Percentiles rank a stretch among this genome's conserved stretches.
These are phyloP conservation scores for Austrolebias charrua DNA, from an alignment of 2,797 vertebrate species.

Conservation along the genomic window DNA sequence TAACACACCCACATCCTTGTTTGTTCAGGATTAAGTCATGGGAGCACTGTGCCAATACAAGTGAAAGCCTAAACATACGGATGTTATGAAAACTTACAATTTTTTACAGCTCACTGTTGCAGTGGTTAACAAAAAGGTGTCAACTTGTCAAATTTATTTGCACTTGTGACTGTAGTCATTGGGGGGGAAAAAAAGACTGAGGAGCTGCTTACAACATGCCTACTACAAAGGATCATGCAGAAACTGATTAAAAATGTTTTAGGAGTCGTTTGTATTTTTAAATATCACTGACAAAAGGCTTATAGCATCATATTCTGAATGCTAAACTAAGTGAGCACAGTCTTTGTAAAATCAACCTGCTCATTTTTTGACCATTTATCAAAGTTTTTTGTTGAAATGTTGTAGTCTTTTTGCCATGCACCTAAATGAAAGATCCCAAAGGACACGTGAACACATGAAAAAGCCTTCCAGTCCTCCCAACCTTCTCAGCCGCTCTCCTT, in stretches of 20 bases:
- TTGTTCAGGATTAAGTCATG: conserved; percentile 47
- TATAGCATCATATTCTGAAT: background rate
- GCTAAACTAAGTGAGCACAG: too few species aligned
- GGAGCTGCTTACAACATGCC: background rate
- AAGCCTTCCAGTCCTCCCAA: conserved; percentile 21
- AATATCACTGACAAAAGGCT: background rate
- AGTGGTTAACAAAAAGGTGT: background rate
- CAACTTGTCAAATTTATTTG: background rate
- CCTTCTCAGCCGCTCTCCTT: conserved; percentile 18
- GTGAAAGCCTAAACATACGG: conserved; percentile 26
- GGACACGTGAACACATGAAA: conserved; percentile 16
- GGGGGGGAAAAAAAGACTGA: too few species aligned
- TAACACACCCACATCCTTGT: conserved; percentile 63
- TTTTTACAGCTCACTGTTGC: background rate
- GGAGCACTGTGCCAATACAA: conserved; percentile 20
- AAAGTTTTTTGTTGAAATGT: background rate
- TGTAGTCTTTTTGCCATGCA: background rate
- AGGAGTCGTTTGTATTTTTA: background rate
- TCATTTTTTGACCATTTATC: background rate
- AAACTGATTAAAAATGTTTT: background rate
- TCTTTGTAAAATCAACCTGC: too few species aligned
- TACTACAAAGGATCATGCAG: background rate
- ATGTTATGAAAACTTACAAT: conserved; percentile 10
- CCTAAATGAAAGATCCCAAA: background rate
- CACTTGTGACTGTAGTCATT: background rate